These are phyloP conservation scores for Columba livia DNA, from an alignment of 2,113 vertebrate species.

Conservation along the genomic window DNA sequence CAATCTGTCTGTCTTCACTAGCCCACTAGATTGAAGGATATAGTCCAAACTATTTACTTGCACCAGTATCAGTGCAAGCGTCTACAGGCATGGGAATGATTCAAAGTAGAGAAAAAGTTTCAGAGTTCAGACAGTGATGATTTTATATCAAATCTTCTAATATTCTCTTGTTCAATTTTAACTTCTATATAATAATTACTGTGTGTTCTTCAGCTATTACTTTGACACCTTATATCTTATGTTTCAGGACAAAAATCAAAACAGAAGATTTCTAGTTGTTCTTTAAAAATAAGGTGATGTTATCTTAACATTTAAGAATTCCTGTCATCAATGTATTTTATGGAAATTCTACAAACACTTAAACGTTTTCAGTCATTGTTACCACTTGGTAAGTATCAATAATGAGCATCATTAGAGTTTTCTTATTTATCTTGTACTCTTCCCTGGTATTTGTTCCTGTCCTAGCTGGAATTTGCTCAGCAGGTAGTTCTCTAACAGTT, in stretches of 20 bases:
- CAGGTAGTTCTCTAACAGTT: background rate
- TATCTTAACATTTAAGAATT: background rate
- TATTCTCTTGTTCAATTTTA: background rate
- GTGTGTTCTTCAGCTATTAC: background rate
- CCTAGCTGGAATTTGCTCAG: background rate
- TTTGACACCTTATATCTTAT: background rate
- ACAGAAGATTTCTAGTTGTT: background rate
- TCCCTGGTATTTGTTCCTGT: background rate
- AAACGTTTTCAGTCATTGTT: background rate
- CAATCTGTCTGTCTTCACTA: background rate
- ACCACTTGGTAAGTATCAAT: background rate
- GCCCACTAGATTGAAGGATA: background rate
- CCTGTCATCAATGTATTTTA: background rate
- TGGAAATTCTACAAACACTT: background rate
- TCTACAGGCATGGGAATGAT: rapidly evolving
- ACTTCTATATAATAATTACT: background rate
- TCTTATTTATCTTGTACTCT: background rate
- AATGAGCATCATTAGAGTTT: background rate
- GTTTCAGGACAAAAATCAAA: background rate
- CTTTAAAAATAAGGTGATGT: background rate
- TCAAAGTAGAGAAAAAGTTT: background rate
- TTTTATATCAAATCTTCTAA: background rate
- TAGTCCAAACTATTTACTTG: background rate
- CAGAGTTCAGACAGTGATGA: background rate
- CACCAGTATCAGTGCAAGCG: background rate